Evolutionary conservation across 1,140 invertebrate species (phyloP).

Genomic region (Drosophila navojoa): DNA sequence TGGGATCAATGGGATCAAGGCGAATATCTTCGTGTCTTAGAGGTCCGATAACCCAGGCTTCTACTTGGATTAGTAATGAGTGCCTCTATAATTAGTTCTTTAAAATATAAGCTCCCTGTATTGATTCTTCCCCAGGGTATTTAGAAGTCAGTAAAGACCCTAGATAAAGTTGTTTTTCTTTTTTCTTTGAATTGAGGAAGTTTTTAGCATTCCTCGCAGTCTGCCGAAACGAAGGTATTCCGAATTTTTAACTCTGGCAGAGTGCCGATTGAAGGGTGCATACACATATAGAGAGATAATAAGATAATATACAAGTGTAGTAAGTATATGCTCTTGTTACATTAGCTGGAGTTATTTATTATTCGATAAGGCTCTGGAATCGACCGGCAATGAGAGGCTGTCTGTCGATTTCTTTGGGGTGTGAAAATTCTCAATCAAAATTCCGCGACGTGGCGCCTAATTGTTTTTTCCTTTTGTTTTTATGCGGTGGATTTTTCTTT

Average conservation of each 20-base stretch:
- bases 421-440: slow-evolving; percentile 71
- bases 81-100: too few species aligned
- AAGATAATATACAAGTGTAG: too few species aligned
- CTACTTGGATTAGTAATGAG: too few species aligned
- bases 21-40: too few species aligned
- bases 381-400: background rate
- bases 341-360: background rate
- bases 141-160: too few species aligned
- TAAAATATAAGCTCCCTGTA: too few species aligned
- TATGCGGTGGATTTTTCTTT: slow-evolving; percentile 1
- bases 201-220: slow-evolving; percentile 48
- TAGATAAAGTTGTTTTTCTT: slow-evolving; percentile 9
- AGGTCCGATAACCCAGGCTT: too few species aligned
- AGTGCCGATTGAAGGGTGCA: too few species aligned
- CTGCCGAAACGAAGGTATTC: slow-evolving; percentile 5
- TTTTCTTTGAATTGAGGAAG: slow-evolving; percentile 8
- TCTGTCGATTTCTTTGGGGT: slow-evolving; percentile 8
- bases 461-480: slow-evolving; percentile 63
- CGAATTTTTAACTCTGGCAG: too few species aligned
- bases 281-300: too few species aligned
- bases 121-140: too few species aligned
- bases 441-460: slow-evolving; percentile 67
- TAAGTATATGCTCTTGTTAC: background rate
- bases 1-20: too few species aligned
- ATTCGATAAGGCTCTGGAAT: background rate